Conservation (phyloP, 2,888 invertebrate species). For the Cheilosia grossa region DNA sequence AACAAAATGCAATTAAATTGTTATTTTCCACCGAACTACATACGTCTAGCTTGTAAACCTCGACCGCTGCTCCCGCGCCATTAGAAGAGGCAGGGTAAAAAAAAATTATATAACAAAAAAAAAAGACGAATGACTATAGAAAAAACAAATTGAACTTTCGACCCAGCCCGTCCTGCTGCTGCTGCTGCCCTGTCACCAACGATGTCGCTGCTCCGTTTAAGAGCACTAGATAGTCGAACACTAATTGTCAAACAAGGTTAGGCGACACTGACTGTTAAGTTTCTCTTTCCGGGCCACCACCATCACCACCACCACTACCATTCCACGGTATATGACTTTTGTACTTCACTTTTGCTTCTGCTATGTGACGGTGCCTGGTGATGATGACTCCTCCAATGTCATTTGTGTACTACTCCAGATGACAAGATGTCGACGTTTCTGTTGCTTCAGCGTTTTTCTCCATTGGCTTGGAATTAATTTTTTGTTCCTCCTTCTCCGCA, state of each 20-base stretch:
- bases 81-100: conserved; percentile 1
- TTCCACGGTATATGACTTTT: conserved; percentile 22
- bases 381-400: conserved; percentile 59
- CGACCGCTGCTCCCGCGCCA: neutral
- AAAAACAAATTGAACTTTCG: conserved; percentile 68
- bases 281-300: conserved; percentile 19
- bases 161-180: neutral
- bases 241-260: conserved; percentile 73
- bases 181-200: neutral
- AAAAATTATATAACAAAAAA: neutral
- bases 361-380: conserved; percentile 17
- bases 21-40: conserved; percentile 50
- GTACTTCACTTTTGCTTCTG: conserved; percentile 16
- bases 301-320: neutral
- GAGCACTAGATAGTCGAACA: conserved; percentile 62
- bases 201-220: conserved; percentile 52
- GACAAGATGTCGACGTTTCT: conserved; percentile 59
- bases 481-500: neutral
- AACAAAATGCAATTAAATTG: conserved; percentile 68
- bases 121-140: conserved; percentile 43
- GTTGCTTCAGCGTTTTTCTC: conserved; percentile 48
- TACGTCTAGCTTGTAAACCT: conserved; percentile 20
- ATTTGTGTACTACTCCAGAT: conserved; percentile 59
- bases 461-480: conserved; percentile 39
- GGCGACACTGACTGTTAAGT: conserved; percentile 58